Conservation (phyloP, 2,888 invertebrate species). For the Liposcelis brunnea region DNA sequence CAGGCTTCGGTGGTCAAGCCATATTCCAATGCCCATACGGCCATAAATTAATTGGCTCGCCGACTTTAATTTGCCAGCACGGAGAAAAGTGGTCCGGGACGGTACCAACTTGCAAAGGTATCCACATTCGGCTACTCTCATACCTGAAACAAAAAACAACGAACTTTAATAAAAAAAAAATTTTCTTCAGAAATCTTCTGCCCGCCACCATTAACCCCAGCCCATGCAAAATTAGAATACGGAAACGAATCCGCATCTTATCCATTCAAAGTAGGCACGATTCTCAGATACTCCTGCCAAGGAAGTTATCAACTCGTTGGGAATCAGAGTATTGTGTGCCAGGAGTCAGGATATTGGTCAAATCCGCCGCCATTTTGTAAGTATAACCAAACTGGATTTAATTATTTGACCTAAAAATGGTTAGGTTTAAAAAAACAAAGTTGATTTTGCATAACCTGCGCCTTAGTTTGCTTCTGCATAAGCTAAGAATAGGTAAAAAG, state of each 20-base stretch:
- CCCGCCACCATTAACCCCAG: conserved; percentile 9
- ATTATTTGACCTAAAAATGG: too few relatives aligned
- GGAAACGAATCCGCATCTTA: conserved; percentile 23
- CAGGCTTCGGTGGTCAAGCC: conserved; percentile 62
- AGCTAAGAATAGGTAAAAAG: too few relatives aligned
- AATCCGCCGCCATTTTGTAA: conserved; percentile 69
- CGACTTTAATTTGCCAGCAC: conserved; percentile 61
- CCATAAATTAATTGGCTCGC: conserved; percentile 55
- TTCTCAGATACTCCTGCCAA: conserved; percentile 59
- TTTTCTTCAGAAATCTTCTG: conserved; percentile 3
- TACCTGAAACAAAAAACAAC: background rate
- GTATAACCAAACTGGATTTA: conserved; percentile 22
- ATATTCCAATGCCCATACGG: conserved; percentile 75
- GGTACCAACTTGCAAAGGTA: conserved; percentile 59
- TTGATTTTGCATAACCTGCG: too few relatives aligned
- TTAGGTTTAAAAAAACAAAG: too few relatives aligned
- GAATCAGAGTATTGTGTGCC: conserved; percentile 68
- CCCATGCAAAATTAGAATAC: conserved; percentile 25
- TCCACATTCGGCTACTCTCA: conserved; percentile 22
- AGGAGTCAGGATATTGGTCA: conserved; percentile 76
- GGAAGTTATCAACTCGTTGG: conserved; percentile 52
- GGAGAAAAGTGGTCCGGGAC: conserved; percentile 65
- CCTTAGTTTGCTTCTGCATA: too few relatives aligned
- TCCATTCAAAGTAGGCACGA: conserved; percentile 60
- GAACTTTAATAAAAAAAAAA: background rate